Percentiles rank a stretch among this genome's conserved stretches.
These are phyloP conservation scores for Drosophila sucinea DNA, from an alignment of 1,140 invertebrate genomes.

Conservation along the genomic window DNA sequence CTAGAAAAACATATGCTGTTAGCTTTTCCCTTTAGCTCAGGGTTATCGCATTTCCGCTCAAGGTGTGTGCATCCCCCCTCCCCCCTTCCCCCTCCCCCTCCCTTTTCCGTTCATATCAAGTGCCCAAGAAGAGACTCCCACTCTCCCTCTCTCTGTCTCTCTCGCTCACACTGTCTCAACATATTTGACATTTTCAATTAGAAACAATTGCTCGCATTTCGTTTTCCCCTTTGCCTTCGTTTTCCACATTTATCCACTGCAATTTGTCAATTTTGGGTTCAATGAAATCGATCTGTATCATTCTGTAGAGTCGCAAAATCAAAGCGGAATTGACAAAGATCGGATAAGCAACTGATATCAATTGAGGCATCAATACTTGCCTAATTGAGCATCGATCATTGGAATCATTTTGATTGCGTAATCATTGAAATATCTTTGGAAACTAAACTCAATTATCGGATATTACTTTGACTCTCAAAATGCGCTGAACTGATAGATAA, in stretches of 20 bases:
- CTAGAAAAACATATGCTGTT: slow-evolving; percentile 19
- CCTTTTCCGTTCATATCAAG: slow-evolving; percentile 33
- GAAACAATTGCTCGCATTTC: slow-evolving; percentile 80
- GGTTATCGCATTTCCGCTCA: slow-evolving; percentile 80
- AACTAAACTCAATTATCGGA: too few relatives aligned
- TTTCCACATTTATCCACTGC: slow-evolving; percentile 53
- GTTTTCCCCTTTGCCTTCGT: slow-evolving; percentile 46
- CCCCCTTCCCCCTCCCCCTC: slow-evolving; percentile 59
- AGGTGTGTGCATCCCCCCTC: slow-evolving; percentile 60
- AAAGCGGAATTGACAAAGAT: slow-evolving; percentile 14
- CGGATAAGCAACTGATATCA: slow-evolving; percentile 11
- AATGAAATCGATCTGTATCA: slow-evolving; percentile 10
- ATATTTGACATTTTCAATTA: slow-evolving; percentile 80
- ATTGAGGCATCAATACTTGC: background rate
- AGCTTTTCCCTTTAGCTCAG: slow-evolving; percentile 48
- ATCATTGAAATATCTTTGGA: background rate
- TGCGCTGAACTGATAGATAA: too few relatives aligned
- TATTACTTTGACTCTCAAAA: too few relatives aligned
- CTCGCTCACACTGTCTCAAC: slow-evolving; percentile 21
- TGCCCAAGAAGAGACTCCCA: slow-evolving; percentile 51
- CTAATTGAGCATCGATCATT: background rate
- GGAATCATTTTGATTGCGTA: slow-evolving; percentile 1
- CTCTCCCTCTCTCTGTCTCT: slow-evolving; percentile 27
- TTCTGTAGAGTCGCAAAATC: slow-evolving; percentile 10
- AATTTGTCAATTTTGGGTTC: slow-evolving; percentile 67